Evolutionary conservation across 2,888 invertebrate species (phyloP).

Genomic region (Lordiphosa andalusiaca): DNA sequence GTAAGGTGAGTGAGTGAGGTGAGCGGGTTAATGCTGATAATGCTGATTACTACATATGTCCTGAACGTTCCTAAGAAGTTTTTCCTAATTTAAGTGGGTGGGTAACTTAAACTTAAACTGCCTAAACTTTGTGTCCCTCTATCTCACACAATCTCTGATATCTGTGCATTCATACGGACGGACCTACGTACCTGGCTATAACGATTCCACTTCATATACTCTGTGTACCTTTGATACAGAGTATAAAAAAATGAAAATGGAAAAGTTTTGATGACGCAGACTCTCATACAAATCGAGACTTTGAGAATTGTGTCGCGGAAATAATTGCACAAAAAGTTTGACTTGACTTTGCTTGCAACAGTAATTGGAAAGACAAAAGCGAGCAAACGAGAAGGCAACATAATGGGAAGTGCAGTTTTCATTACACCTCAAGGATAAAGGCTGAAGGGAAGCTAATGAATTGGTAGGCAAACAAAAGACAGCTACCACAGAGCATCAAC

Average conservation of each 20-base stretch:
- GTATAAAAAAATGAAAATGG: conserved; percentile 2
- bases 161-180: no score
- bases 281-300: conserved; percentile 39
- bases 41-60: no score
- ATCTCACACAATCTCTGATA: no score
- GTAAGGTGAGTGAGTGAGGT: no score
- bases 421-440: not conserved
- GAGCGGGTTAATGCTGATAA: no score
- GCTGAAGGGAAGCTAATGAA: conserved; percentile 4
- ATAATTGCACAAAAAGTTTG: conserved; percentile 50
- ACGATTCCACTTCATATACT: no score
- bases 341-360: conserved; percentile 31
- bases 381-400: conserved; percentile 20
- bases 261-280: conserved; percentile 17
- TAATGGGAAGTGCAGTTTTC: not conserved
- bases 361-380: conserved; percentile 61
- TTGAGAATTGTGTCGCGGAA: conserved; percentile 40
- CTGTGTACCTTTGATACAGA: no score
- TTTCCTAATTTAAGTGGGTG: no score
- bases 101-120: no score
- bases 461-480: not conserved
- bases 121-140: no score
- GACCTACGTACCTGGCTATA: no score
- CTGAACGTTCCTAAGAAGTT: no score
- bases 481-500: not conserved